Conservation (phyloP, 2,888 invertebrate species). For the Caenorhabditis macrosperma region DNA sequence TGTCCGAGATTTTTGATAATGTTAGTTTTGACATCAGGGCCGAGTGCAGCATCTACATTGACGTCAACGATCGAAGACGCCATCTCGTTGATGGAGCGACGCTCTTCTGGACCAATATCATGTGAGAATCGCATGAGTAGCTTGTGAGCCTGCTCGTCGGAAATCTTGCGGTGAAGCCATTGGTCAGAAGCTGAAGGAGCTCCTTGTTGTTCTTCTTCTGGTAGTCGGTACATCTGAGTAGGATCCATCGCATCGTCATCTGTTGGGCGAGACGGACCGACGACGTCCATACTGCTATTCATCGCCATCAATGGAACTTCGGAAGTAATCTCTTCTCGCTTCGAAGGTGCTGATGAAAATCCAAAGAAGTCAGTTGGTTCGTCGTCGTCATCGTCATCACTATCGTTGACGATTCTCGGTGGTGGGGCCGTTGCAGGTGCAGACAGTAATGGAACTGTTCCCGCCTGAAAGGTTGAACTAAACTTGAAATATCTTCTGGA, state of each 20-base stretch:
- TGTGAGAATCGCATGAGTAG: constrained; percentile 64
- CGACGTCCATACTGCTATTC: constrained; percentile 54
- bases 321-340: background rate
- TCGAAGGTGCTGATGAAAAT: constrained; percentile 42
- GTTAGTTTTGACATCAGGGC: constrained; percentile 75
- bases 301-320: constrained; percentile 56
- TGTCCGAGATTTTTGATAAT: constrained; percentile 74
- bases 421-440: constrained; percentile 1
- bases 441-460: background rate
- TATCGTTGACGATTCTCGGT: constrained; percentile 24
- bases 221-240: constrained; percentile 60
- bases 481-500: background rate
- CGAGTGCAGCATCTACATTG: constrained; percentile 75
- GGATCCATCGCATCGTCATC: constrained; percentile 55
- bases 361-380: constrained; percentile 66
- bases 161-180: constrained; percentile 41
- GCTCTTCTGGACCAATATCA: constrained; percentile 68
- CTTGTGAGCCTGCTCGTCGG: constrained; percentile 63
- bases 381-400: constrained; percentile 57
- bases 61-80: constrained; percentile 75
- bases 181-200: constrained; percentile 11
- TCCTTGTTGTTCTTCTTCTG: constrained; percentile 27
- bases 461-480: background rate
- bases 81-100: constrained; percentile 68
- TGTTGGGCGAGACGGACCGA: constrained; percentile 66